A percentile compares a stretch with the other conserved stretches of the same genome.
These are phyloP conservation scores for Corythornis leucogaster DNA, from an alignment of 2,797 vertebrate species.

Conservation along the genomic window DNA sequence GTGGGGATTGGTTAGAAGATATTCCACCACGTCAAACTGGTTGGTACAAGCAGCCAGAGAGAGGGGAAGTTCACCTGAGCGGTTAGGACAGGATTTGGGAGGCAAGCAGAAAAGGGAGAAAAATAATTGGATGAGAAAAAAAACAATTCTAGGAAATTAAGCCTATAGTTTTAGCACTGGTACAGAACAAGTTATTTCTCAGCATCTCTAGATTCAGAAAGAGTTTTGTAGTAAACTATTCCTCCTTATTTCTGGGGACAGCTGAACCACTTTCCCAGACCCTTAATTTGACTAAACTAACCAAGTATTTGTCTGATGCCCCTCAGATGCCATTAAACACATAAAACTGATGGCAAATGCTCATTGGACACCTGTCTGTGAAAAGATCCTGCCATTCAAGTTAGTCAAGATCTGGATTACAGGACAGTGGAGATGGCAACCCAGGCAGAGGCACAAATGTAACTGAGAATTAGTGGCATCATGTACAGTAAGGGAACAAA, in stretches of 20 bases:
- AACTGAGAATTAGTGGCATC: background rate
- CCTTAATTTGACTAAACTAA: background rate
- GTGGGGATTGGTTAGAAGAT: constrained; percentile 85
- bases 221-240: background rate
- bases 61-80: constrained; percentile 90
- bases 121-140: background rate
- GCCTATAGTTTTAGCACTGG: background rate
- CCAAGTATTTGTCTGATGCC: background rate
- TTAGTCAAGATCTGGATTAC: background rate
- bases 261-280: background rate
- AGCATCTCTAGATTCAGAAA: background rate
- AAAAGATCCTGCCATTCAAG: background rate
- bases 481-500: background rate
- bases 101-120: background rate
- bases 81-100: background rate
- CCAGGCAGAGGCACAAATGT: background rate
- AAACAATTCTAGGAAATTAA: background rate
- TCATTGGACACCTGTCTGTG: background rate
- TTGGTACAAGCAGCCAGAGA: constrained; percentile 95
- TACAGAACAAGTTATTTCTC: background rate
- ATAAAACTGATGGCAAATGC: background rate
- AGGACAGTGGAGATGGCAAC: background rate
- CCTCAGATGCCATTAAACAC: background rate
- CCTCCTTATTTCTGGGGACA: background rate
- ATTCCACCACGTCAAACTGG: constrained; percentile 87